Base-by-base conservation (phyloP, 2,797 vertebrate species). In the Pelochelys cantorii region DNA sequence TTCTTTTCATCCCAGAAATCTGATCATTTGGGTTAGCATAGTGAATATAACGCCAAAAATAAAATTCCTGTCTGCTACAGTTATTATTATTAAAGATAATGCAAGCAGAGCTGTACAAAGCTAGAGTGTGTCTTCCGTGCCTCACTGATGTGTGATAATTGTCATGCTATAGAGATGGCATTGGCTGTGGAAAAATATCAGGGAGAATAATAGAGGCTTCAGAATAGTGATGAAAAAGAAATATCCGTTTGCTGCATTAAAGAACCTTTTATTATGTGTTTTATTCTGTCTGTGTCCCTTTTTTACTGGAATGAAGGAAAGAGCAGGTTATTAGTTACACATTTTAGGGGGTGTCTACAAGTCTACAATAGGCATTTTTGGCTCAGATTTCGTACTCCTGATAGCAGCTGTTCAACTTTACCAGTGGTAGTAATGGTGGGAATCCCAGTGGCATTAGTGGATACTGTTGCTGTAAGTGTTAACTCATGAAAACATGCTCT, bases 1-100 rank as follows among this genome's bases (percentile, higher is more conserved):
- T 55, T 94, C 25, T 93, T 95, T 95, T 94, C 93, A 95, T 55
- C 83, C 79, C 92, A 91, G 80, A 93, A 97, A 96, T 95, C 89
- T 96, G 87, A 85, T 95, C 93, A 94, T 96, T 97, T 96, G 75
- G 34, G 95, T 96, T 97, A 96, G 95, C 89, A 94, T 85, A 68
- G 87, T 89, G 54, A 90, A 81, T 81, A 18, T 37, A 52, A 79
- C 93, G 94, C 88, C 90, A 96, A 91, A 97, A 97, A 94, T 96
- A 96, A 97, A 96, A 89, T 68, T 34, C 54, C 79, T 95, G 87
- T 89, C 89, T 93, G 78, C 94, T 89, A 93, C 54, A 86, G 87
- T 95, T 90, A 81, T 86, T 95, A 81, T 92, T 93, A 95, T 95
- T 93, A 97, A 94, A 89, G 88, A 94, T 87, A 94, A 86, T n/a